Evolutionary conservation across 2,888 invertebrate genomes (phyloP), one percentile per base, ranked within the genome.

Genomic region (Bombylius major): DNA sequence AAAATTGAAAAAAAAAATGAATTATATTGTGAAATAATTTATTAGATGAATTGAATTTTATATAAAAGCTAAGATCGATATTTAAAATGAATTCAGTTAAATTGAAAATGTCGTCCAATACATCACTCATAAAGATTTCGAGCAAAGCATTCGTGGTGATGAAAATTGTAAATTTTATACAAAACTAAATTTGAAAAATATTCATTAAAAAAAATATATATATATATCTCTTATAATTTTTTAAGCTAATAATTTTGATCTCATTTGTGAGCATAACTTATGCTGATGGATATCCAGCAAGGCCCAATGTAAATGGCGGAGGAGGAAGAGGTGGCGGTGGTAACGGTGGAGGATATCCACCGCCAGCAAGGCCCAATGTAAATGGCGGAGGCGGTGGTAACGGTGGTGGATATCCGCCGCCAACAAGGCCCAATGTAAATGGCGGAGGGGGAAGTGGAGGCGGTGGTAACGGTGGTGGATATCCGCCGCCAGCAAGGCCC

Each of bases 301-400:
- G n/a, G 23, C 3, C 23, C 3, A 23, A 23, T 23, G 23, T 1
- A 23, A 3, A 3, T 2, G 23, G 23, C 23, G 23, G 23, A 23
- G n/a, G 23, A 31, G 14, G 47, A 23, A 7, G 48, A 48, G 32
- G 31, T 8, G 13, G 53, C 49, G n/a, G 44, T 47, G 9, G 54
- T 51, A 9, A 34, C 46, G 45, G 57, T 6, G 57, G 59, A 14
- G 60, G 60, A 51, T 61, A 61, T 34, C 47, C 61, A 1, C 56
- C 59, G 4, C 36, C n/a, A 46, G 23, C 13, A 23, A 23, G 23
- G 23, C 23, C 23, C 3, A 23, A 23, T 23, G 23, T 23, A 23
- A 23, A 23, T 23, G 23, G 23, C 23, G 23, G 23, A 23, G 13
- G 53, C 51, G n/a, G 44, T 47, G 9, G 54, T 51, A 9, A 34